These are phyloP conservation scores for Salpingus planirostris DNA, from an alignment of 2,888 invertebrate genomes.

Conservation along the genomic window DNA sequence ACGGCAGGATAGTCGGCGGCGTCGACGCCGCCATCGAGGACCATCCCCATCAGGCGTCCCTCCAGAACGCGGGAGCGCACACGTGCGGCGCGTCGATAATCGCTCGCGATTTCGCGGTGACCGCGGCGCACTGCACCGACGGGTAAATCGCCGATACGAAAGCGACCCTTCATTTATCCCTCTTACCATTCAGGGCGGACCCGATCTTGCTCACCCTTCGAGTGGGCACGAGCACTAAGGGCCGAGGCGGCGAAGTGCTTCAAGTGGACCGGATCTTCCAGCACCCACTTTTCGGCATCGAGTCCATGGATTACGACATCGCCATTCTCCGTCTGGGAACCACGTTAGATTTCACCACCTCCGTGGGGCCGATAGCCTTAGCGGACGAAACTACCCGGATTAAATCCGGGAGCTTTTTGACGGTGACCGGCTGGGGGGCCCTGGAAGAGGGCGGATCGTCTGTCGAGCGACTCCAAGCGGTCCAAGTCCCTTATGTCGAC, in stretches of 20 bases:
- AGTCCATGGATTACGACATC: conserved; percentile 9
- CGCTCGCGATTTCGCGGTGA: too few species aligned
- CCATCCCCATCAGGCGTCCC: too few species aligned
- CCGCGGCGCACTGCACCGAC: too few species aligned
- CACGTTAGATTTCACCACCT: conserved; percentile 1
- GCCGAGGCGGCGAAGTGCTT: conserved; percentile 3
- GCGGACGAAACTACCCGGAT: too few species aligned
- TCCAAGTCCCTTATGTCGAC: conserved; percentile 14
- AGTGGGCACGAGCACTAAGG: neutral
- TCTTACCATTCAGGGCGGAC: too few species aligned
- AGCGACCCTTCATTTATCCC: too few species aligned
- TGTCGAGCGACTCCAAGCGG: conserved; percentile 14
- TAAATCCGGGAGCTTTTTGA: neutral
- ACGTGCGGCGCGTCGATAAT: too few species aligned
- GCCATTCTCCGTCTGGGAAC: conserved; percentile 3
- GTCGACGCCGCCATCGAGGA: too few species aligned
- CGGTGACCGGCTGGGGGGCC: conserved; percentile 19
- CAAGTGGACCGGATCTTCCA: conserved; percentile 2
- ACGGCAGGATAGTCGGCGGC: too few species aligned
- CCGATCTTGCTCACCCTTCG: too few species aligned
- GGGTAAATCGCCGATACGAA: too few species aligned
- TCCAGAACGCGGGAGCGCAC: too few species aligned
- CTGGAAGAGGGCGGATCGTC: conserved; percentile 6
- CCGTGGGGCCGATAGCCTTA: conserved; percentile 2
- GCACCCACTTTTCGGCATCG: conserved; percentile 2